A percentile compares a stretch with the other conserved stretches of the same genome.
Evolutionary conservation across 2,888 invertebrate genomes (phyloP).

Genomic region (Minunthozetes semirufus): DNA sequence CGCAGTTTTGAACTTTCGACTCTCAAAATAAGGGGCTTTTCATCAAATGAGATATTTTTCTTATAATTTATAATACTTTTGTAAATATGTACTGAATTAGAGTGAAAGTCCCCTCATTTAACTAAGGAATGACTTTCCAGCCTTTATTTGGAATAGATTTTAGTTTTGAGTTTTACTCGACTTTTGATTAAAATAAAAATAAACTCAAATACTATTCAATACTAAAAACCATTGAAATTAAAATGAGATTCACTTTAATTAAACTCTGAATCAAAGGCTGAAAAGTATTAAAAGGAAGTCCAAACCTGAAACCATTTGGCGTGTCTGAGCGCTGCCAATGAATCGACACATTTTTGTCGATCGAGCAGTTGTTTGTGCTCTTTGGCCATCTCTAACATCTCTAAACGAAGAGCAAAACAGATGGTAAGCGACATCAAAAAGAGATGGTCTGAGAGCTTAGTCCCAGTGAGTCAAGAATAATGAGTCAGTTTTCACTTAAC

Average conservation of each 20-base stretch:
- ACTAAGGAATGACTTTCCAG: constrained; percentile 50
- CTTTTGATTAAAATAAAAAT: neutral
- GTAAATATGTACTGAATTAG: neutral
- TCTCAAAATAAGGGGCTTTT: constrained; percentile 28
- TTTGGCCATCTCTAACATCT: constrained; percentile 51
- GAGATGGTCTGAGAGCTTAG: constrained; percentile 16
- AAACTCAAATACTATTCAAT: neutral
- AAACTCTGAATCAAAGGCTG: constrained; percentile 46
- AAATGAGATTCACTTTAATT: neutral
- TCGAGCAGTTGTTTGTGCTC: constrained; percentile 85
- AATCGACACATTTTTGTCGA: constrained; percentile 99
- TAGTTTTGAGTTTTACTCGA: neutral
- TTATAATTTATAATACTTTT: neutral
- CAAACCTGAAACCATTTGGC: constrained; percentile 99
- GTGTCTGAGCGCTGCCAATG: constrained; percentile 99
- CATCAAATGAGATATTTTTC: no score
- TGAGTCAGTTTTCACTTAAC: constrained; percentile 11
- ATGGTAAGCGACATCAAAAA: neutral
- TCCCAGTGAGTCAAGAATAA: constrained; percentile 24
- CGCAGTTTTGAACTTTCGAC: constrained; percentile 30
- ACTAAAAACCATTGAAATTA: neutral
- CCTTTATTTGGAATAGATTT: constrained; percentile 44
- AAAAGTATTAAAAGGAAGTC: constrained; percentile 45
- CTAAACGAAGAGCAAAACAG: constrained; percentile 44
- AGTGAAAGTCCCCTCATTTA: constrained; percentile 11